A percentile compares a stretch with the other conserved stretches of the same genome.
phyloP scores from a whole-genome alignment of 2,113 vertebrate species.

The Ciconia boyciana region DNA sequence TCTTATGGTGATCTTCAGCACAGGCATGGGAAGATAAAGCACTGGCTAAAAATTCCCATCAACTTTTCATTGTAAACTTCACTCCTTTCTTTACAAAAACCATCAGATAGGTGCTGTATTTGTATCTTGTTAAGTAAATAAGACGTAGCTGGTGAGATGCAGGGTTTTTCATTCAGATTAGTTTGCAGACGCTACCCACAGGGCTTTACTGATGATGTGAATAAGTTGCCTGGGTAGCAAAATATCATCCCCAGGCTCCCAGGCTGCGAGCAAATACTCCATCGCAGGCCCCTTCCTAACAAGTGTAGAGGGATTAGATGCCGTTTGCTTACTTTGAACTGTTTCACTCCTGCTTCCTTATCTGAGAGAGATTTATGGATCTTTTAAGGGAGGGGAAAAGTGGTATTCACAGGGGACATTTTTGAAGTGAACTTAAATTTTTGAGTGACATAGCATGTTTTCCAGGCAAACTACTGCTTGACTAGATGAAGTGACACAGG shows the following conservation, averaged over 20 bases:
- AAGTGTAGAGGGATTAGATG: not conserved
- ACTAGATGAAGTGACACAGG: not conserved
- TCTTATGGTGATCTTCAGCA: not conserved
- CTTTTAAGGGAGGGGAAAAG: not conserved
- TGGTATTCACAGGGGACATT: not conserved
- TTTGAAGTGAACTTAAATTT: not conserved
- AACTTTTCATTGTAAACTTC: not conserved
- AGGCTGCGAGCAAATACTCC: not conserved
- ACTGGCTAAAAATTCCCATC: not conserved
- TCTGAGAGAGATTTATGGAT: not conserved
- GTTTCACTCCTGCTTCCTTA: not conserved
- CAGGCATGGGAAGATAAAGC: not conserved
- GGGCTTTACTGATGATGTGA: not conserved
- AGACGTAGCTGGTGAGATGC: not conserved
- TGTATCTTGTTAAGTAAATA: not conserved
- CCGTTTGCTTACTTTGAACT: not conserved
- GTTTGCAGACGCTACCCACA: not conserved
- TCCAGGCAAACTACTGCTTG: not conserved
- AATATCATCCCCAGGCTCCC: not conserved
- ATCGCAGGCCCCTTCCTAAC: not conserved
- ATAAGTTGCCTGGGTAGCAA: constrained; percentile 34
- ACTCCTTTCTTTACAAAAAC: not conserved
- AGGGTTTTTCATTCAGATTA: not conserved
- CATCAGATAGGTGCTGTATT: not conserved
- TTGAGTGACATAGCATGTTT: not conserved